Conservation (phyloP, 2,888 invertebrate genomes). For the Polydrusus pterygomalis region DNA sequence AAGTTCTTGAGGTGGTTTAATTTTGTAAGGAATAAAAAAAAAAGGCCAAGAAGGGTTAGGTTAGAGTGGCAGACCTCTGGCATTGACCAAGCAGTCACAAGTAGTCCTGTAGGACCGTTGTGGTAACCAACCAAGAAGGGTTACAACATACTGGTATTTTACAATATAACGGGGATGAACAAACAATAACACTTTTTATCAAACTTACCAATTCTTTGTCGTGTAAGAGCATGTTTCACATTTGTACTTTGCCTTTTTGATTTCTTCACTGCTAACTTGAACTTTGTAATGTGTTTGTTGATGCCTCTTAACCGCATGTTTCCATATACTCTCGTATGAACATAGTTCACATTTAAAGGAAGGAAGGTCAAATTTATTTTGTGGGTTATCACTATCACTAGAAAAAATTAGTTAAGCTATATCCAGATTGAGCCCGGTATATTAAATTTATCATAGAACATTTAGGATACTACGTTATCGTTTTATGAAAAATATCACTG, state of each 20-base stretch:
- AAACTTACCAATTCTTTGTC: constrained; percentile 12
- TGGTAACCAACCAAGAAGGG: too few species aligned
- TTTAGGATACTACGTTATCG: too few species aligned
- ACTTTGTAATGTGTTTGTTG: constrained; percentile 17
- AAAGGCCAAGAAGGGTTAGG: too few species aligned
- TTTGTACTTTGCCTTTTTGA: constrained; percentile 7
- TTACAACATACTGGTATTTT: too few species aligned
- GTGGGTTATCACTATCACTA: constrained; percentile 4
- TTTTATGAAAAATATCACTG: background rate
- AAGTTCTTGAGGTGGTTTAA: too few species aligned
- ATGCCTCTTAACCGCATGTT: constrained; percentile 28
- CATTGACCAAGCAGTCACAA: too few species aligned
- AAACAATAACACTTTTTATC: background rate
- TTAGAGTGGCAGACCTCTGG: too few species aligned
- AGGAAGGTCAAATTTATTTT: constrained; percentile 25
- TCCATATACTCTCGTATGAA: constrained; percentile 32
- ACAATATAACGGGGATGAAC: too few species aligned
- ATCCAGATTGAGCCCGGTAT: background rate
- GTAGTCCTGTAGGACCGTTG: too few species aligned
- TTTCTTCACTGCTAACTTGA: background rate
- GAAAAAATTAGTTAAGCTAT: constrained; percentile 4
- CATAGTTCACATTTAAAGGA: constrained; percentile 17
- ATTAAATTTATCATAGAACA: background rate
- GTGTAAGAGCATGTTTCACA: constrained; percentile 19
- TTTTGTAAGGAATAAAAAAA: too few species aligned